Evolutionary conservation across 2,888 invertebrate genomes (phyloP).

Genomic region (Drosophila merina): DNA sequence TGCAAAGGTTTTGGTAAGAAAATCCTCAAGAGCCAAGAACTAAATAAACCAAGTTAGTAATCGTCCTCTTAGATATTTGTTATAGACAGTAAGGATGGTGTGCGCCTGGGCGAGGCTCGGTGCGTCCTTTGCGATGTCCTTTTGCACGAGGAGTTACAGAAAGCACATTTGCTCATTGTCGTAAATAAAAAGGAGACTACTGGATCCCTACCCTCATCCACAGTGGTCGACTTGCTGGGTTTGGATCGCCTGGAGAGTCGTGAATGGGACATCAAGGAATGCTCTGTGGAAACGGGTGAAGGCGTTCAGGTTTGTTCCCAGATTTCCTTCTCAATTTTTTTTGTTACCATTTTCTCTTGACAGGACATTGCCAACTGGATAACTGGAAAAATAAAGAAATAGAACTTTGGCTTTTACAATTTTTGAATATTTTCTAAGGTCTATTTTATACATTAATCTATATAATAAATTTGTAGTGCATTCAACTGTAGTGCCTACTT

Average conservation of each 20-base stretch:
- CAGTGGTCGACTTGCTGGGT: slow-evolving; percentile 89
- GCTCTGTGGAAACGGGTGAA: slow-evolving; percentile 94
- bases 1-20: slow-evolving; percentile 94
- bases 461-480: background rate
- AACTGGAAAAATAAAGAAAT: slow-evolving; percentile 18
- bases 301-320: slow-evolving; percentile 93
- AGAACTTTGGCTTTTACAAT: background rate
- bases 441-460: background rate
- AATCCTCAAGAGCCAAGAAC: background rate
- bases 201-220: slow-evolving; percentile 87
- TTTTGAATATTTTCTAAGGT: background rate
- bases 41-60: background rate
- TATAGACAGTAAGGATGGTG: slow-evolving; percentile 97
- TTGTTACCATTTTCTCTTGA: background rate
- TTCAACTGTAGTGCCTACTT: background rate
- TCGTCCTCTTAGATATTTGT: slow-evolving; percentile 93
- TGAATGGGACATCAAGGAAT: slow-evolving; percentile 98
- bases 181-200: slow-evolving; percentile 98
- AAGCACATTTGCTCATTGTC: slow-evolving; percentile 95
- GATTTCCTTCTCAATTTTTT: background rate
- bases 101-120: slow-evolving; percentile 96
- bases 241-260: slow-evolving; percentile 92
- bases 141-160: slow-evolving; percentile 94
- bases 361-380: slow-evolving; percentile 53
- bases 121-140: slow-evolving; percentile 96